Base-by-base conservation (phyloP, 2,888 invertebrate species). In the Campoletis raptor region DNA sequence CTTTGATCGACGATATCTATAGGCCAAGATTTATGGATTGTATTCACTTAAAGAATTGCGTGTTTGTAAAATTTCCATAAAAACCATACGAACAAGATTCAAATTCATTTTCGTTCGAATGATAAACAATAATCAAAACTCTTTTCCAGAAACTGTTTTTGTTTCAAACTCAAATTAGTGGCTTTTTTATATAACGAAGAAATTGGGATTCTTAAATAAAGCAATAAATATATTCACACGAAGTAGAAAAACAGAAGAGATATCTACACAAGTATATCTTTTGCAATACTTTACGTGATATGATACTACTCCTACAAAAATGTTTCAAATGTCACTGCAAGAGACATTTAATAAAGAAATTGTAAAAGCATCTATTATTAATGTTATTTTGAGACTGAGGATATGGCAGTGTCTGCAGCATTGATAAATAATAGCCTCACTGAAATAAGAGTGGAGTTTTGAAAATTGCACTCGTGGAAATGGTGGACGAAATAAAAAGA, bases 401-500 rank as follows among this genome's bases (percentile, higher is more conserved):
- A 10, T 30, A 76, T 74, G 54, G 7, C 21, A 76, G 15, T 57
- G 64, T 70, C 70, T 52, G 30, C 45, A 42, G 61, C 61, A 61
- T 45, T 76, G 15, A 45, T 64, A 45, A 30, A 64, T 42, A 76
- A 61, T n/a, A 18, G 61, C 0, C 36, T 18, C 45, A 70, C 15
- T 12, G 45, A 70, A 15, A 15, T 45, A 45, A 9, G 36, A 72
- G 36, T 48, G 61, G 21, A 45, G n/a, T 21, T 30, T 72, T n/a
- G 6, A 40, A 12, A 30, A 52, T 67, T 57, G 77, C 54, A 67
- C 52, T 45, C 42, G 42, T 54, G n/a, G 15, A 15, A 66, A 64
- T 40, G 52, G 52, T 61, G n/a, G 45, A 7, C 3, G 72, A 40
- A 54, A 67, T 76, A 66, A 42, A 69, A 37, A 54, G 48, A 83